These are phyloP conservation scores for Nyleta sp. DNA, from an alignment of 2,888 invertebrate species.

Conservation along the genomic window DNA sequence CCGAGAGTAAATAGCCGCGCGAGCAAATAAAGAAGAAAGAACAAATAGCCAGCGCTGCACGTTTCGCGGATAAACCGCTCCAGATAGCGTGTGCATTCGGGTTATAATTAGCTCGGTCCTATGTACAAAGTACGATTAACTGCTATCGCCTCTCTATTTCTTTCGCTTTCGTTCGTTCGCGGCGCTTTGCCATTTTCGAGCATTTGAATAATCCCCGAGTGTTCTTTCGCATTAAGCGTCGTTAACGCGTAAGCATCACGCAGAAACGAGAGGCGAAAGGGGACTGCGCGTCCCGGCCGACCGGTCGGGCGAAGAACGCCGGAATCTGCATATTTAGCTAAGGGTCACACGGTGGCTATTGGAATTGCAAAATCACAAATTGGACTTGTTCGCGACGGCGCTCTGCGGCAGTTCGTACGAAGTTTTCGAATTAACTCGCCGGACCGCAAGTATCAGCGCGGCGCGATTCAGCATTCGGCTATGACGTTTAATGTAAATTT, in stretches of 20 bases:
- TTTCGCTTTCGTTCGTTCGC: constrained; percentile 31
- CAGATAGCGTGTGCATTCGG: constrained; percentile 52
- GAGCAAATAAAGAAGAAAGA: constrained; percentile 55
- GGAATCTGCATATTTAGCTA: constrained; percentile 80
- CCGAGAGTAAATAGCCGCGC: constrained; percentile 49
- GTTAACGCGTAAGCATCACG: constrained; percentile 52
- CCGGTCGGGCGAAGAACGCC: constrained; percentile 57
- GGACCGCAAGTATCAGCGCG: constrained; percentile 58
- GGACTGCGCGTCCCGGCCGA: constrained; percentile 19
- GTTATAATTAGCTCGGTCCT: constrained; percentile 56
- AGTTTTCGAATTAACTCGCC: constrained; percentile 75
- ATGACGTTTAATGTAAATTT: constrained; percentile 72
- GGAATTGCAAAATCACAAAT: constrained; percentile 82
- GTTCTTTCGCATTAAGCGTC: constrained; percentile 49
- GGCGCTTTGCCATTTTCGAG: constrained; percentile 32
- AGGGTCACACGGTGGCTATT: constrained; percentile 80
- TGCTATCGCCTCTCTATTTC: constrained; percentile 57
- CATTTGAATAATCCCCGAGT: constrained; percentile 50
- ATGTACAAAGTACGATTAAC: constrained; percentile 54
- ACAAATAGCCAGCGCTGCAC: constrained; percentile 54
- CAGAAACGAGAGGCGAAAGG: constrained; percentile 16
- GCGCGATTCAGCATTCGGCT: constrained; percentile 50
- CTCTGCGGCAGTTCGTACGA: constrained; percentile 65
- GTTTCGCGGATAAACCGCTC: constrained; percentile 55
- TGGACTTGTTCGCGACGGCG: constrained; percentile 79